These are phyloP conservation scores for Moxostoma hubbsi DNA, from an alignment of 2,797 vertebrate species.

Conservation along the genomic window DNA sequence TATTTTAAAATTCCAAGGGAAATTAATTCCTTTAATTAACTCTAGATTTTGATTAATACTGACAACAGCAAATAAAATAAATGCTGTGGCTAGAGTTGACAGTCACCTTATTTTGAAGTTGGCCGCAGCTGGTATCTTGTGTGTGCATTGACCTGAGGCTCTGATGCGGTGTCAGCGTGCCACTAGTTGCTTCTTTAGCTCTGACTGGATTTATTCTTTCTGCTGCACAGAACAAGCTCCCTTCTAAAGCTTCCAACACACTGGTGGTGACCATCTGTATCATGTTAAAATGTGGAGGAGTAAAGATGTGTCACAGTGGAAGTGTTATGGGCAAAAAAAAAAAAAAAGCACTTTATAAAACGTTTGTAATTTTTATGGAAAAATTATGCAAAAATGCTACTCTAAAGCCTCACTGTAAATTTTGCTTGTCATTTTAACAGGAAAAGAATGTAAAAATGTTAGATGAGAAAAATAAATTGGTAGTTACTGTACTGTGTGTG, in stretches of 20 bases:
- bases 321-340: not conserved
- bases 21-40: not conserved
- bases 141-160: conserved; percentile 6
- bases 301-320: conserved; percentile 12
- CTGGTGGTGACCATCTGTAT: conserved; percentile 55
- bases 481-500: no score
- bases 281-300: conserved; percentile 17
- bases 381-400: no score
- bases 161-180: conserved; percentile 1
- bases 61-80: not conserved
- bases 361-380: no score
- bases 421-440: no score
- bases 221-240: conserved; percentile 17
- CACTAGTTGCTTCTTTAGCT: conserved; percentile 24
- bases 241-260: conserved; percentile 32
- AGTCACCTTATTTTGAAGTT: not conserved
- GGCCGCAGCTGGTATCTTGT: conserved; percentile 31
- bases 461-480: no score
- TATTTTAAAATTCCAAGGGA: not conserved
- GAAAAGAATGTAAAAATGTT: no score
- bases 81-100: conserved; percentile 2
- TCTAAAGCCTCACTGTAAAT: no score
- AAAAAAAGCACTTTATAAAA: no score
- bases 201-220: conserved; percentile 37
- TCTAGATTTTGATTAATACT: conserved; percentile 8